These are phyloP conservation scores for Sebastes taczanowskii DNA, from an alignment of 2,797 vertebrate species.

Conservation along the genomic window DNA sequence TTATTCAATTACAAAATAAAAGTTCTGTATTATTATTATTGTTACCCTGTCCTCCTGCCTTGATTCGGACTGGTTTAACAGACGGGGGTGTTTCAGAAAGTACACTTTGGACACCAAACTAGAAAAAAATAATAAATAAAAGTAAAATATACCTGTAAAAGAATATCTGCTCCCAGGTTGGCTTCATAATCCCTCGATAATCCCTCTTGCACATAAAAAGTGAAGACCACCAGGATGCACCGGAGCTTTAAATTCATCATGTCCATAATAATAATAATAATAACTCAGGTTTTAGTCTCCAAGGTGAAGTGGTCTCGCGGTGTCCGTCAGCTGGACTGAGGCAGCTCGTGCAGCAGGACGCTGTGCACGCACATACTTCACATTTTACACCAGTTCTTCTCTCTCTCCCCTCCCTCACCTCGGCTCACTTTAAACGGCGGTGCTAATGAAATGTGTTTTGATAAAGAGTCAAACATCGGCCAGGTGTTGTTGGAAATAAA, in stretches of 20 bases:
- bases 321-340: slow-evolving; percentile 27
- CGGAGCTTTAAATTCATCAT: slow-evolving; percentile 48
- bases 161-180: slow-evolving; percentile 36
- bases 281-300: background rate
- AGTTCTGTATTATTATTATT: background rate
- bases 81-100: background rate
- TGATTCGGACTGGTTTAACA: background rate
- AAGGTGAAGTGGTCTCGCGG: slow-evolving; percentile 5
- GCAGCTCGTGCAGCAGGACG: slow-evolving; percentile 37
- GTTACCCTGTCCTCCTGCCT: background rate
- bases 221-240: slow-evolving; percentile 62
- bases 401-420: slow-evolving; percentile 30
- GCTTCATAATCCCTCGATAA: slow-evolving; percentile 54
- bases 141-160: slow-evolving; percentile 65
- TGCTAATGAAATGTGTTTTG: background rate
- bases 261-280: slow-evolving; percentile 17
- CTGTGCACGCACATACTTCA: slow-evolving; percentile 51
- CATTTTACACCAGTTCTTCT: slow-evolving; percentile 61
- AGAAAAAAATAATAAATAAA: background rate
- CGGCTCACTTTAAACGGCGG: slow-evolving; percentile 16
- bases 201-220: slow-evolving; percentile 58
- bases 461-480: slow-evolving; percentile 19
- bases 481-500: background rate
- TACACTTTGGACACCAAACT: background rate
- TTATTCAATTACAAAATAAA: background rate